Base-by-base conservation (phyloP, 2,797 vertebrate species). In the Sebastes oblongus region DNA sequence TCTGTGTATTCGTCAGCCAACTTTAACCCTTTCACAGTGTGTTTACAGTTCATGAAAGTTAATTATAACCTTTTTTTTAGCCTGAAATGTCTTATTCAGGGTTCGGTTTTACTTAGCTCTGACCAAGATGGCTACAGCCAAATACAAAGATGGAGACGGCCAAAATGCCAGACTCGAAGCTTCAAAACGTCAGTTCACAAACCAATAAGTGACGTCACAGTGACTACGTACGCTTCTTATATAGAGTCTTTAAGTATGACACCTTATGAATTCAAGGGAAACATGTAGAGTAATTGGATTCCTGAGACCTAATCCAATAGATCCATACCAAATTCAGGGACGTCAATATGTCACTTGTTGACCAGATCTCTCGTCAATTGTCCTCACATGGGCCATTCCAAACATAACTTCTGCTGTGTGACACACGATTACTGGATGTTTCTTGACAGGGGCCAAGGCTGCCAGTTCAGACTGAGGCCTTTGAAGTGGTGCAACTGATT, bases 301-400 rank as follows among this genome's bases (percentile, higher is more conserved):
- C 68, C 27, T 64, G 70, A 27, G 14, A 39, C 32, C 36, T 88
- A 88, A 91, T 91, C 77, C 16, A 82, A 90, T 83, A 81, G 72
- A 86, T 75, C 74, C 65, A 34, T 75, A 65, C n/a, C 30, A 42
- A 81, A 83, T 72, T 84, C 67, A 74, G 66, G 65, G 77, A 77
- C 78, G 77, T 88, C 78, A 86, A 65, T 75, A 72, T 65, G 54
- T 77, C 30, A 58, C 72, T 89, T 83, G 89, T 74, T 87, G 71
- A 82, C 72, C 42, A 59, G 61, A 46, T 66, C 72, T 85, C 77
- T 73, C 70, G 81, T 75, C 82, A 74, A 78, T 75, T 83, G 52
- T 34, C 76, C 78, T 93, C 88, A 93, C 88, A 90, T 89, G 90
- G 85, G 78, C 77, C 52, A 6, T 34, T 81, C 81, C 73, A 68